Base-by-base conservation (phyloP, 2,113 vertebrate genomes). In the Pluvialis apricaria region DNA sequence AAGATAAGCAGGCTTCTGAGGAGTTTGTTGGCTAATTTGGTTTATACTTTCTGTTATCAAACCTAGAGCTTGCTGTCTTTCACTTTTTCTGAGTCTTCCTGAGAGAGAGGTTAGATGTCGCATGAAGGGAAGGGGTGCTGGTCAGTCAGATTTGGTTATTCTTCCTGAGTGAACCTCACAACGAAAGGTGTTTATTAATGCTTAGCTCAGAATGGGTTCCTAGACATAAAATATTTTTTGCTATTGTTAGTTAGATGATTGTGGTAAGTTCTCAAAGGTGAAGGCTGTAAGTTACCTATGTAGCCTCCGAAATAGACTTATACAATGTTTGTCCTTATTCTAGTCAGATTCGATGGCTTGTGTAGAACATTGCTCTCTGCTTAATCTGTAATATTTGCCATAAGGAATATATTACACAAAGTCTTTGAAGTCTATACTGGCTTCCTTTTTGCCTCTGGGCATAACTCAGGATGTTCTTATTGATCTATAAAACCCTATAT, bases 401-500 rank as follows among this genome's bases (percentile, higher is more conserved):
- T 97, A 95, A 95, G 95, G 95, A 97, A 94, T 94, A 82, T 85
- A 95, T 97, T 97, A 96, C 87, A 92, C 57, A 81, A 77, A 18
- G 81, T 57, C 95, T 97, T 97, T 97, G 97, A 97, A 96, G 96
- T 96, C 86, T 96, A 77, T 86, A 62, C 91, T 95, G 91, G 83
- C 97, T 97, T 96, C 97, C 95, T 96, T 94, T 97, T 95, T 86
- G 83, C 95, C 90, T 83, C 88, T 81, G 93, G 96, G 90, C 91
- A 92, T 89, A 96, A 92, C 71, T 96, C 89, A 95, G 93, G 96
- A 94, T 96, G 95, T 95, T 95, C 88, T 94, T 96, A 96, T 82
- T 97, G 97, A 97, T 97, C 95, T 97, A 92, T 96, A 97, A 97
- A 97, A 96, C 84, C 60, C 88, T 91, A 83, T 93, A 92, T 90